Percentiles rank a stretch among this genome's conserved stretches.
Evolutionary conservation across 1,140 invertebrate genomes (phyloP).

Genomic region (Halyomorpha halys): DNA sequence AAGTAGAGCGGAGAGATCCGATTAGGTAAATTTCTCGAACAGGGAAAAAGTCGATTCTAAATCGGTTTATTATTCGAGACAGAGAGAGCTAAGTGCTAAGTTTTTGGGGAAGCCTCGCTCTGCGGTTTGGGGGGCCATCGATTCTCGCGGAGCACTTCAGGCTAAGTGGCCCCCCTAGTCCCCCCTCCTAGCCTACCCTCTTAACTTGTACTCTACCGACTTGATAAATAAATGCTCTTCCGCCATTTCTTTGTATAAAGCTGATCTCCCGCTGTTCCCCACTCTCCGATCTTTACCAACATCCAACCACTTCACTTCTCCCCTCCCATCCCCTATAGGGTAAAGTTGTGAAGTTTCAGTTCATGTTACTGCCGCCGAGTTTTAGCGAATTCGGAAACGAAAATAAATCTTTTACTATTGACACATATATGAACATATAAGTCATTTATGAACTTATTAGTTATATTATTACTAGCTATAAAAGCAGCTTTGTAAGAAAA

Average conservation of each 20-base stretch:
- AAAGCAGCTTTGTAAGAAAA: no score
- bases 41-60: background rate
- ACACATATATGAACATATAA: no score
- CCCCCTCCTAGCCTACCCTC: conserved; percentile 25
- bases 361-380: no score
- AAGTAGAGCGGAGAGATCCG: background rate
- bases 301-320: no score
- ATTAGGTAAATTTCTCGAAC: background rate
- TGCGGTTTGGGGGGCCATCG: background rate
- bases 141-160: background rate
- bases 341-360: no score
- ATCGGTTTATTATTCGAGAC: conserved; percentile 17
- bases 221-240: conserved; percentile 30
- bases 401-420: no score
- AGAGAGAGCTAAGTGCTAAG: background rate
- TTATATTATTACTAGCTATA: no score
- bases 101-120: conserved; percentile 27
- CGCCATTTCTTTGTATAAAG: conserved; percentile 26
- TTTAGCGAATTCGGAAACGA: no score
- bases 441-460: no score
- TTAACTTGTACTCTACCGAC: conserved; percentile 29
- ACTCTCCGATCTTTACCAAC: conserved; percentile 29
- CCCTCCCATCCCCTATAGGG: no score
- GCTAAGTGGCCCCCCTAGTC: background rate
- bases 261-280: conserved; percentile 20